Evolutionary conservation across 2,888 invertebrate species (phyloP), one percentile per base, ranked within the genome.

Genomic region (Geophilus truncorum): DNA sequence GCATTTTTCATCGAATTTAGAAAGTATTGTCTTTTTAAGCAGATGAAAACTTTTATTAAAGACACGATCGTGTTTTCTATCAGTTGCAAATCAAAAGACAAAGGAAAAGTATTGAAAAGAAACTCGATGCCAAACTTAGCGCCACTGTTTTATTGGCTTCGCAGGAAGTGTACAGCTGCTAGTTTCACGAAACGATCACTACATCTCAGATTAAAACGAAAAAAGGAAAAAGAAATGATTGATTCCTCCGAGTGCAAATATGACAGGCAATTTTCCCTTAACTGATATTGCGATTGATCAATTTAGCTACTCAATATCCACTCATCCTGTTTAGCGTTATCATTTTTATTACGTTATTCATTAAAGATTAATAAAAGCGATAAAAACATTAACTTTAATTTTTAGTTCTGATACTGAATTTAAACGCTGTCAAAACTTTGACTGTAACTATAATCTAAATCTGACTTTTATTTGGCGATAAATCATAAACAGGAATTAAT

Each of bases 81-180:
- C n/a, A n/a, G n/a, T n/a, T n/a, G n/a, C n/a, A n/a, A n/a, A n/a
- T n/a, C n/a, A n/a, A n/a, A n/a, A n/a, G n/a, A n/a, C n/a, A n/a
- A 62, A 62, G 21, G 10, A 9, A 70, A 25, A 70, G 28, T 70
- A 70, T 70, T 70, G 70, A 70, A 70, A 70, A 70, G 25, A 51
- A n/a, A n/a, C n/a, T 70, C 12, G 3, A 62, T 10, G 62, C 25
- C 23, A 62, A 70, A 70, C 70, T 28, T 28, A 28, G 25, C 12
- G n/a, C 70, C n/a, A 70, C 70, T 10, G 28, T 28, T 70, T 70
- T 70, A 70, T 70, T 70, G 70, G 70, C 0, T n/a, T 28, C 28
- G 25, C 70, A 70, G 70, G 9, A n/a, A 70, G 25, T 70, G 70
- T 70, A 23, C 70, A 70, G 70, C 70, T 70, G 70, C n/a, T 70